Evolutionary conservation across 2,113 vertebrate species (phyloP), one percentile per base, ranked within the genome.

Genomic region (Chionodraco myersi): DNA sequence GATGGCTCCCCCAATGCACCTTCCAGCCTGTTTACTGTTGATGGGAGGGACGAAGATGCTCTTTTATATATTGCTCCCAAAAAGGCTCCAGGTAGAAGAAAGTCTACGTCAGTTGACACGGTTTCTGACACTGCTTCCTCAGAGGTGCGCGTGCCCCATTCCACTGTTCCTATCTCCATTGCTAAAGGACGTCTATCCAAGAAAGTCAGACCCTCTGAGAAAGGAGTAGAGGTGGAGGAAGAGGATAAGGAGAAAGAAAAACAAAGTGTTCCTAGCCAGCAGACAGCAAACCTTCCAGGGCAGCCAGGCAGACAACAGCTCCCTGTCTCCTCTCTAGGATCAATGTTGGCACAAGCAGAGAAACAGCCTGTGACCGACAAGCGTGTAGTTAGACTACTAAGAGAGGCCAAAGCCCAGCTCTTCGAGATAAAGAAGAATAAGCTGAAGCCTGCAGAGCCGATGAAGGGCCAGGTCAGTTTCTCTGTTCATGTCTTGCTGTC

Each of bases 391-490:
- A 96, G 96, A 82, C 95, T 99, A 68, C 94, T 99, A 86, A 98
- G 96, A 91, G 97, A 97, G 93, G 98, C 98, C 62, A 98, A 99
- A 92, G 97, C 95, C 63, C 98, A 99, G 94, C 95, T 99, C 77
- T 96, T 95, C 86, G 97, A 96, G 86, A 99, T 99, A 30, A 97
- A 99, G 94, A 99, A 99, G 95, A 98, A 94, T 93, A 99, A 99
- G 93, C 95, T 97, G 76, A 99, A 98, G 76, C 94, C 96, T 80
- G 92, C 94, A 3, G 97, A 99, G 82, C 97, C 96, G 86, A 96
- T 97, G 45, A 99, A 98, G 96, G 96, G 95, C 90, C 98, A 99
- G 97, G 98, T 99, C 92, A 82, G 91, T 85, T 71, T 75, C 83
- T 11, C 14, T 45, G 6, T 45, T 64, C 11, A 12, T 63, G 10